phyloP scores from a whole-genome alignment of 2,888 invertebrate genomes.

The Dorcus hopei region DNA sequence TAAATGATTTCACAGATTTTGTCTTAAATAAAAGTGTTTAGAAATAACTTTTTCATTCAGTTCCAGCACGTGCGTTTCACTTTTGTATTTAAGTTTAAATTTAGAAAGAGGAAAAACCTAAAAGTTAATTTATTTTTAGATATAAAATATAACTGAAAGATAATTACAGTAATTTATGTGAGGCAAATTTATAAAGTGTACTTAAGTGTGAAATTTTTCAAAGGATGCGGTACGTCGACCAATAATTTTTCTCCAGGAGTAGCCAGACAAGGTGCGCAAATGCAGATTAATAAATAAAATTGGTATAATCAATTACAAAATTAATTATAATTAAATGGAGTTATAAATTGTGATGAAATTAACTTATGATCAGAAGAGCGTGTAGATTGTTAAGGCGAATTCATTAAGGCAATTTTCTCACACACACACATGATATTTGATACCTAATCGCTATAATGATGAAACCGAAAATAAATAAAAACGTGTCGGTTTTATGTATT shows the following conservation, averaged over 20 bases:
- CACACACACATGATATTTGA: conserved; percentile 2
- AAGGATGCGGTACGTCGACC: too few species aligned
- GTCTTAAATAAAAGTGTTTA: too few species aligned
- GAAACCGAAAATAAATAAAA: not conserved
- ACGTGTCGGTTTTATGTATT: conserved; percentile 5
- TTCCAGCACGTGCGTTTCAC: too few species aligned
- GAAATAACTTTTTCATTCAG: too few species aligned
- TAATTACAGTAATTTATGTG: too few species aligned
- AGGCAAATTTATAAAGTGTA: too few species aligned
- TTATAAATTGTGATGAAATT: conserved; percentile 6
- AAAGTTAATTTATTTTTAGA: too few species aligned
- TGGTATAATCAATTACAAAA: conserved; percentile 10
- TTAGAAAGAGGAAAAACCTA: too few species aligned
- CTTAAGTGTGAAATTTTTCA: too few species aligned
- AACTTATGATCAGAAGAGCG: conserved; percentile 2
- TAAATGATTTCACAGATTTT: too few species aligned
- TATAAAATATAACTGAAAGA: too few species aligned
- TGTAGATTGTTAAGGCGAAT: not conserved
- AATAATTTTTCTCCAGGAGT: not conserved
- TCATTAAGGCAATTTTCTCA: conserved; percentile 1
- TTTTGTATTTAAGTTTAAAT: too few species aligned
- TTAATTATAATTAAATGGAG: conserved; percentile 11
- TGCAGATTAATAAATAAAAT: conserved; percentile 4
- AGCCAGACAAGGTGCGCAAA: not conserved
- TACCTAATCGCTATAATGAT: conserved; percentile 1